A percentile compares a stretch with the other conserved stretches of the same genome.
These are phyloP conservation scores for Saccopteryx leptura DNA, from an alignment of 2,113 vertebrate species.

Conservation along the genomic window DNA sequence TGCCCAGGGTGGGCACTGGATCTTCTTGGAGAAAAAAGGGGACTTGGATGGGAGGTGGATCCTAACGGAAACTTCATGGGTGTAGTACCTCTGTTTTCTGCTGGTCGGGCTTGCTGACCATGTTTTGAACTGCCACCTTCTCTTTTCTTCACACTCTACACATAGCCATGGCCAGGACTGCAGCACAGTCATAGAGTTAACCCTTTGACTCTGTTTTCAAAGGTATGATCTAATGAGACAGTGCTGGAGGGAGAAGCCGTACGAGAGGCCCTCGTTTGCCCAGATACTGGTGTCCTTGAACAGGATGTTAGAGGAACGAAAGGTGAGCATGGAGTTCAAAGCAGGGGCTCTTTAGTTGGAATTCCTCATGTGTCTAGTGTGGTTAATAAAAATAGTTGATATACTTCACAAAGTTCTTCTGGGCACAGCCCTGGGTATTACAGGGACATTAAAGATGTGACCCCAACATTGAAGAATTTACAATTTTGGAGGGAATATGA, in stretches of 20 bases:
- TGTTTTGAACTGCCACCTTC: not conserved
- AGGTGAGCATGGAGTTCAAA: slow-evolving; percentile 86
- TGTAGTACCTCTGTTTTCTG: not conserved
- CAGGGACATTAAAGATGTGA: not conserved
- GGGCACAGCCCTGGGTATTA: not conserved
- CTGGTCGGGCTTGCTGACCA: no score
- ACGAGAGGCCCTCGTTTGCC: slow-evolving; percentile 94
- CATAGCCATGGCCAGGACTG: not conserved
- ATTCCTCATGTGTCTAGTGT: not conserved
- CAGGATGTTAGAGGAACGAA: slow-evolving; percentile 94
- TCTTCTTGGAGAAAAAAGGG: not conserved
- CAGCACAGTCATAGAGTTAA: not conserved
- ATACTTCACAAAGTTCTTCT: not conserved
- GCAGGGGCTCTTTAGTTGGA: not conserved
- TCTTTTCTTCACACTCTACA: not conserved
- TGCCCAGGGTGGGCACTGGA: not conserved
- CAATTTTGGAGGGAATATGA: not conserved
- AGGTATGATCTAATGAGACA: slow-evolving; percentile 95
- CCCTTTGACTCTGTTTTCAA: slow-evolving; percentile 59
- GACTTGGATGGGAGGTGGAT: not conserved
- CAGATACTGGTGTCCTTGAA: slow-evolving; percentile 94
- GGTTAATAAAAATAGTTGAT: not conserved
- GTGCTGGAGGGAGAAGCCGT: slow-evolving; percentile 95
- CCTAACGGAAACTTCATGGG: not conserved
- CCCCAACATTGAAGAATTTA: not conserved